Conservation (phyloP, 2,888 invertebrate genomes). For the Vannuccia rotundouncinata region DNA sequence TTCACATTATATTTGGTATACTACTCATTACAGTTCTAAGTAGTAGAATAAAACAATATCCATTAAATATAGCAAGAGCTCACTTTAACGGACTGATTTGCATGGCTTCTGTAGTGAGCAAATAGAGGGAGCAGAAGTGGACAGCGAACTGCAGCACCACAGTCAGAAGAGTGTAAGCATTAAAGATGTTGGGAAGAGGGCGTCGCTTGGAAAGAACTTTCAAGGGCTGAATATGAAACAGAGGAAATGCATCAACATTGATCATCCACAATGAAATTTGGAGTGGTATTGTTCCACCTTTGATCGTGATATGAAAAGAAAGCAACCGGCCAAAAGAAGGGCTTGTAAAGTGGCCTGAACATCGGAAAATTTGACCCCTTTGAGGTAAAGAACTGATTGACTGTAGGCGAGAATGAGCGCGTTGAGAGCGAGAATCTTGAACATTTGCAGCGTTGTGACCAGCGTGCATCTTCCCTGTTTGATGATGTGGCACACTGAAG, state of each 20-base stretch:
- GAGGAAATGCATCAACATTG: constrained; percentile 34
- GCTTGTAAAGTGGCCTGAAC: constrained; percentile 96
- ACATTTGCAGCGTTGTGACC: constrained; percentile 98
- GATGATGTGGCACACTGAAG: constrained; percentile 91
- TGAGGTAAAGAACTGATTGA: constrained; percentile 92
- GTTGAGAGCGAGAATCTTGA: constrained; percentile 95
- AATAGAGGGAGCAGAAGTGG: constrained; percentile 83
- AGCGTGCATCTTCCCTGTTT: constrained; percentile 98
- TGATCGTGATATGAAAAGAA: constrained; percentile 92
- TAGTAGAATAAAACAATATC: too few relatives aligned
- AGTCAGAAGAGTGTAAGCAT: constrained; percentile 88
- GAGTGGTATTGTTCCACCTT: constrained; percentile 64
- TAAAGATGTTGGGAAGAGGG: constrained; percentile 95
- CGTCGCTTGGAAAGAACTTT: constrained; percentile 83
- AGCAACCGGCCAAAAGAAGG: constrained; percentile 85
- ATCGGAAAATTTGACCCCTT: constrained; percentile 94
- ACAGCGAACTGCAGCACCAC: constrained; percentile 87
- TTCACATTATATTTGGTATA: too few relatives aligned
- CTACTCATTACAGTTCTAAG: too few relatives aligned
- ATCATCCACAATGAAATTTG: too few relatives aligned
- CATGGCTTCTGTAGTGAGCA: constrained; percentile 65
- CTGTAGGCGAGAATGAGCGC: constrained; percentile 95
- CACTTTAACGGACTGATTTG: constrained; percentile 62
- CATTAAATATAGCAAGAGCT: constrained; percentile 34
- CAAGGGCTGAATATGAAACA: constrained; percentile 64